Evolutionary conservation across 2,113 vertebrate species (phyloP).

Genomic region (Oceanodroma tethys): DNA sequence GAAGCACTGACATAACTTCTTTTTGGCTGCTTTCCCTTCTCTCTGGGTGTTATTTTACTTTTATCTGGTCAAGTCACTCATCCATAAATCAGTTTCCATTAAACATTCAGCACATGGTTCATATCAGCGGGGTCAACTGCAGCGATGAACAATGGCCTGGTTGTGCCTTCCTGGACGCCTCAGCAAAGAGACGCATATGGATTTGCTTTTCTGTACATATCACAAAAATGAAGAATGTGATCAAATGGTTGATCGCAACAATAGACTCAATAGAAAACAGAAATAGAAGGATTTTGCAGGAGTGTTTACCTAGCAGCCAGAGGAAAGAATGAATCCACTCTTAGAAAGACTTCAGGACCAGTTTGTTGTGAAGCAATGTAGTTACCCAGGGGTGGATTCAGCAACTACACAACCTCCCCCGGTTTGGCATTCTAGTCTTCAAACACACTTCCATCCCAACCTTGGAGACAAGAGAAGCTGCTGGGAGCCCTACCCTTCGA

Average conservation of each 20-base stretch:
- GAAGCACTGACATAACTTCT: not conserved
- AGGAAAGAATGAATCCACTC: not conserved
- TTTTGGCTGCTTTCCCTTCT: conserved; percentile 3
- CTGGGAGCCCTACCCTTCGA: not conserved
- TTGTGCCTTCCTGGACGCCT: not conserved
- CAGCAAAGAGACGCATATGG: not conserved
- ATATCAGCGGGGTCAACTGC: not conserved
- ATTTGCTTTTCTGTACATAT: not conserved
- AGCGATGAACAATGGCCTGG: not conserved
- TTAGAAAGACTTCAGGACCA: not conserved
- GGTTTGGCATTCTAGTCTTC: not conserved
- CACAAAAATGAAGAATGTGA: not conserved
- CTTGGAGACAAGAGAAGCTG: not conserved
- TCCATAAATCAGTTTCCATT: not conserved
- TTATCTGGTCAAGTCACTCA: not conserved
- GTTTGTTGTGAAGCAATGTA: not conserved
- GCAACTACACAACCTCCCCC: not conserved
- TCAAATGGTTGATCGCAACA: not conserved
- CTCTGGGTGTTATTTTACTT: not conserved
- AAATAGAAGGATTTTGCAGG: not conserved
- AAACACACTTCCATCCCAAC: rapidly evolving
- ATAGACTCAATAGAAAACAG: not conserved
- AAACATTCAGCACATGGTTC: not conserved
- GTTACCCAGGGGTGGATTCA: not conserved
- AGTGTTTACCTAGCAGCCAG: not conserved